Percentiles rank a stretch among this genome's conserved stretches.
Evolutionary conservation across 2,888 invertebrate species (phyloP).

Genomic region (Chrysina gloriosa): DNA sequence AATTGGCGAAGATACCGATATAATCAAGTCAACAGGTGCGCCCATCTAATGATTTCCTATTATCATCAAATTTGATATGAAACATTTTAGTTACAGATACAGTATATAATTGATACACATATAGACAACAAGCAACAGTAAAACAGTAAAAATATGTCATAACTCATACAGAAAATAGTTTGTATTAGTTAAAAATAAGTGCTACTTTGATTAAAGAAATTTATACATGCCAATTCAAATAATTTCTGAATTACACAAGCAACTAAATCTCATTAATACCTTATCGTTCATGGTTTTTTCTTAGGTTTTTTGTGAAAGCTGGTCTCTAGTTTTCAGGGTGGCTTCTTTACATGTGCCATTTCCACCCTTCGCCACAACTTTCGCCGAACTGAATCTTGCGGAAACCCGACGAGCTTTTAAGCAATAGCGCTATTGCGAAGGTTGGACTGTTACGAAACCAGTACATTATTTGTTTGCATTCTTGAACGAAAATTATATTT

Average conservation of each 20-base stretch:
- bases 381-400: constrained; percentile 44
- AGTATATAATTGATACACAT: too few species aligned
- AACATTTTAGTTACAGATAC: too few species aligned
- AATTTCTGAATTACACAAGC: background rate
- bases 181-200: too few species aligned
- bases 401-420: constrained; percentile 13
- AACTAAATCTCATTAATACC: constrained; percentile 28
- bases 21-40: too few species aligned
- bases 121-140: too few species aligned
- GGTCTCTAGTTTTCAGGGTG: background rate
- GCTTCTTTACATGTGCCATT: constrained; percentile 47
- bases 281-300: constrained; percentile 24
- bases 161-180: too few species aligned
- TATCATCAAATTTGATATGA: too few species aligned
- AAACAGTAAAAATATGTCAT: too few species aligned
- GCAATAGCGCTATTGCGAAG: constrained; percentile 41
- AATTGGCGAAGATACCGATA: too few species aligned
- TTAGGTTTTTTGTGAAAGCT: constrained; percentile 27
- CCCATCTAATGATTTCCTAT: too few species aligned
- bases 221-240: background rate
- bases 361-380: constrained; percentile 48
- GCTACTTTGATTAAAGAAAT: background rate
- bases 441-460: constrained; percentile 13
- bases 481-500: too few species aligned
- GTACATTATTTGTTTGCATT: background rate